A percentile compares a stretch with the other conserved stretches of the same genome.
These are phyloP conservation scores for Ceratitis capitata DNA, from an alignment of 1,140 invertebrate genomes.

Conservation along the genomic window DNA sequence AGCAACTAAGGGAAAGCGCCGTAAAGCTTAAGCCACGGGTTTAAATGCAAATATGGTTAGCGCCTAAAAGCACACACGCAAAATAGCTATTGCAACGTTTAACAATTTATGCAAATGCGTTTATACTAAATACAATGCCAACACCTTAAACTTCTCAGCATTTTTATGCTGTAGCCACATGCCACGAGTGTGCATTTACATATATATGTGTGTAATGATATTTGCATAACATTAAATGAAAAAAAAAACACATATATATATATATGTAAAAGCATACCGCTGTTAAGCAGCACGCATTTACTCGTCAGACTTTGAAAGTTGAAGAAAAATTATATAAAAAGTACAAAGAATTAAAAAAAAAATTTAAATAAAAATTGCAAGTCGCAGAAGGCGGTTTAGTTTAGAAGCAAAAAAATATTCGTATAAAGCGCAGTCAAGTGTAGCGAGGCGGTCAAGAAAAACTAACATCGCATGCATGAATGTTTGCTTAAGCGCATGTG, in stretches of 20 bases:
- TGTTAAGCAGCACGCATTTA: not conserved
- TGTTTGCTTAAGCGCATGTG: not conserved
- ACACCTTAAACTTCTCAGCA: not conserved
- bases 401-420: not conserved
- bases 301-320: not conserved
- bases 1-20: not conserved
- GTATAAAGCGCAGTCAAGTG: not conserved
- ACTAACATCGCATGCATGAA: not conserved
- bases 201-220: not conserved
- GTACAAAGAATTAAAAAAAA: not conserved
- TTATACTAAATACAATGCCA: constrained; percentile 16
- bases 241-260: too few relatives aligned
- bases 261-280: not conserved
- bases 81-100: not conserved
- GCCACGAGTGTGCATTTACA: not conserved
- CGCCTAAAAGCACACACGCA: constrained; percentile 12
- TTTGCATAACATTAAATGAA: too few relatives aligned
- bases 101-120: constrained; percentile 32
- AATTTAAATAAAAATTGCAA: not conserved
- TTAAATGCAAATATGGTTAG: not conserved
- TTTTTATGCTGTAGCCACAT: not conserved
- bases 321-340: not conserved
- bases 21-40: not conserved
- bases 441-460: not conserved
- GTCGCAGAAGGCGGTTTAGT: not conserved